Percentiles rank a stretch among this genome's conserved stretches.
Conservation (phyloP, 1,140 invertebrate species). For the Drosophila biarmipes region DNA sequence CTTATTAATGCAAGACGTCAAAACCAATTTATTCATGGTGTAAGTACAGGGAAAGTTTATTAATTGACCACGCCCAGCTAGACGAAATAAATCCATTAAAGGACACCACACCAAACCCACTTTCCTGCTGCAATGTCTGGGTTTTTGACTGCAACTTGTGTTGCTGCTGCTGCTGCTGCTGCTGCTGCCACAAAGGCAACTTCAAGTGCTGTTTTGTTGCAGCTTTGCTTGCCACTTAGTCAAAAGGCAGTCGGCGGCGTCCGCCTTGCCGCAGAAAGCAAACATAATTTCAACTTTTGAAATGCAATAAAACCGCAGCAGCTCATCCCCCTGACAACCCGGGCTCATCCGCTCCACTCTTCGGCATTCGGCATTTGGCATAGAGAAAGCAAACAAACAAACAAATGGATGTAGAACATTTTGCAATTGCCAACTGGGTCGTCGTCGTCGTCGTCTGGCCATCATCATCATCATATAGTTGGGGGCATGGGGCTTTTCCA, state of each 20-base stretch:
- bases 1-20: conserved; percentile 28
- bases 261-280: conserved; percentile 64
- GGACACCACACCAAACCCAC: conserved; percentile 5
- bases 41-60: conserved; percentile 23
- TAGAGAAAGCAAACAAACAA: conserved; percentile 24
- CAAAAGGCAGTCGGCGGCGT: conserved; percentile 52
- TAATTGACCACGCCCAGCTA: conserved; percentile 49
- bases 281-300: conserved; percentile 74
- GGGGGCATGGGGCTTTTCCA: not conserved
- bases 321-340: conserved; percentile 27
- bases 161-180: conserved; percentile 2
- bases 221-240: conserved; percentile 56
- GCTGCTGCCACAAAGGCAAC: conserved; percentile 38
- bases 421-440: conserved; percentile 51
- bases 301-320: conserved; percentile 65
- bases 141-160: conserved; percentile 1
- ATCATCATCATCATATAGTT: not conserved
- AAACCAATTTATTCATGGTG: conserved; percentile 41
- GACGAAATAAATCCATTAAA: conserved; percentile 36
- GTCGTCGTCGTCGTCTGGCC: conserved; percentile 8
- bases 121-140: conserved; percentile 21
- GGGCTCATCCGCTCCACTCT: not conserved
- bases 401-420: conserved; percentile 56
- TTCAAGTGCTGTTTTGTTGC: conserved; percentile 40
- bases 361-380: not conserved